Conservation (phyloP, 2,797 vertebrate species). For the Lepilemur ruficaudatus region DNA sequence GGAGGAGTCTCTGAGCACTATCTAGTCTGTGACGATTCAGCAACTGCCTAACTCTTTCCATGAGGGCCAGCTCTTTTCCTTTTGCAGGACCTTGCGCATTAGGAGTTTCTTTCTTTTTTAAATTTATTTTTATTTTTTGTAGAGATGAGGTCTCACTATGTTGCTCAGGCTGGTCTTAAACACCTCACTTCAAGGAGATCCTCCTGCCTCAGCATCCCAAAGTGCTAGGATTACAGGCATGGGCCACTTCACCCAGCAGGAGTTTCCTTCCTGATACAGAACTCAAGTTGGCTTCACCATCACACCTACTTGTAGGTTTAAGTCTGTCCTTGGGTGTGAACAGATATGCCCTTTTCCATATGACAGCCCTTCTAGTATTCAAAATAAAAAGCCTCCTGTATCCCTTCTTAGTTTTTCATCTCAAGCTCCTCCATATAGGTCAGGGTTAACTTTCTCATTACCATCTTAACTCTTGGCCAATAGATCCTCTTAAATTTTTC, state of each 20-base stretch:
- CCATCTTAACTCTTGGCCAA: constrained; percentile 28
- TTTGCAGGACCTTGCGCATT: background rate
- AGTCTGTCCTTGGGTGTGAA: background rate
- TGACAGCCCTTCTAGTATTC: constrained; percentile 13
- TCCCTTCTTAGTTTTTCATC: background rate
- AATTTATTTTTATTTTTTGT: background rate
- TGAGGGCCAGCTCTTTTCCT: background rate
- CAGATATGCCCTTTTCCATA: background rate
- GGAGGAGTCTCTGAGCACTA: background rate
- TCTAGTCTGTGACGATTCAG: background rate
- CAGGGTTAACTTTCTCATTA: constrained; percentile 37
- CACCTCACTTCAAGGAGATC: background rate
- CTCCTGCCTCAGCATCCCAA: background rate
- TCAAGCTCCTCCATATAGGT: constrained; percentile 16
- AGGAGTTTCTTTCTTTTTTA: background rate
- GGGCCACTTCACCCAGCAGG: background rate
- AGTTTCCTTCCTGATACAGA: background rate
- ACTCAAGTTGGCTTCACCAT: background rate
- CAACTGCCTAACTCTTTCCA: background rate
- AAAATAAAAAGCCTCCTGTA: constrained; percentile 1
- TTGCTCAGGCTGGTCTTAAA: background rate
- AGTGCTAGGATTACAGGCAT: background rate
- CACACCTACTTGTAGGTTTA: background rate
- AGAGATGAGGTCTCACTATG: background rate
- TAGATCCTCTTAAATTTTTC: constrained; percentile 48